A percentile compares a stretch with the other conserved stretches of the same genome.
Evolutionary conservation across 92 coral and sea anemone species (phyloP).

Genomic region (Palythoa grandis): DNA sequence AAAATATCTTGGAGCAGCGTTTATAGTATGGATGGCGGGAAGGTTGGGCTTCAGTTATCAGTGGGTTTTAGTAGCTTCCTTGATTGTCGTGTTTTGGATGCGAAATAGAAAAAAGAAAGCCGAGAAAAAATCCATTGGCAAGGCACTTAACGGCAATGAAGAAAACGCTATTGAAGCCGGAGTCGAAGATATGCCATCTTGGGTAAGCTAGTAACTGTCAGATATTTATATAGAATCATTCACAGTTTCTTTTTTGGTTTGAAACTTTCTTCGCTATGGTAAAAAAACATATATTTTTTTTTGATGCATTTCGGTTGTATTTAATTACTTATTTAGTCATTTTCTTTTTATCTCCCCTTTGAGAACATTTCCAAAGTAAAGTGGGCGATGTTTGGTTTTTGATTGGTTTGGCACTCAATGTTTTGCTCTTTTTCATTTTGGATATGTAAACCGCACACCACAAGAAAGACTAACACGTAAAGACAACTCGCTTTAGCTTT

Average conservation of each 20-base stretch:
- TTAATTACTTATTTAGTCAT: too few species aligned
- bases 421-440: too few species aligned
- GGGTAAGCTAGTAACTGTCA: conserved; percentile 58
- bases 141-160: conserved; percentile 69
- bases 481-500: too few species aligned
- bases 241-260: neutral
- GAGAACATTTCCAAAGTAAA: too few species aligned
- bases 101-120: conserved; percentile 61
- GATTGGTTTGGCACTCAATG: too few species aligned
- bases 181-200: conserved; percentile 81
- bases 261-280: neutral
- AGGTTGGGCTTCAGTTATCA: conserved; percentile 72
- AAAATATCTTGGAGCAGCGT: conserved; percentile 66
- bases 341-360: too few species aligned
- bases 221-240: neutral
- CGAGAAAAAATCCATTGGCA: conserved; percentile 55
- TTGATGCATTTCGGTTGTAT: too few species aligned
- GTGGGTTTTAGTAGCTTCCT: conserved; percentile 64
- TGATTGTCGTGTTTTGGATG: conserved; percentile 58
- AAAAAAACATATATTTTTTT: too few species aligned
- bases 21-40: conserved; percentile 72
- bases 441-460: too few species aligned
- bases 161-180: conserved; percentile 68
- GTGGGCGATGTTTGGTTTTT: too few species aligned
- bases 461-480: too few species aligned